Evolutionary conservation across 1,140 invertebrate species (phyloP).

Genomic region (Polypedilum pembai): DNA sequence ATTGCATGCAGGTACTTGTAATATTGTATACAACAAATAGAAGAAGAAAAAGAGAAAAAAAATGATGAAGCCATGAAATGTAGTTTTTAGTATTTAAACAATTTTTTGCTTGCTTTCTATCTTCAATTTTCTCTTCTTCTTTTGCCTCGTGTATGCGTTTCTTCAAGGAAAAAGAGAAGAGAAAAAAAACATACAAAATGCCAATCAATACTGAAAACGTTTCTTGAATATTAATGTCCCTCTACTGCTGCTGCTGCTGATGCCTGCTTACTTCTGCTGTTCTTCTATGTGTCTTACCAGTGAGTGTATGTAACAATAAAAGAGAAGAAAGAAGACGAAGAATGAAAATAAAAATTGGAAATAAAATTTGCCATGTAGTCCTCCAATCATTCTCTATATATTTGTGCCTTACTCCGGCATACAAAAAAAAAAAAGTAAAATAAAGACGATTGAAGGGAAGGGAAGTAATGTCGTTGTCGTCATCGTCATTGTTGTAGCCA

Average conservation of each 20-base stretch:
- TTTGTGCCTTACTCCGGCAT: background rate
- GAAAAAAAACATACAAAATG: slow-evolving; percentile 25
- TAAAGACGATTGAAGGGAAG: slow-evolving; percentile 3
- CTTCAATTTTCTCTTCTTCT: background rate
- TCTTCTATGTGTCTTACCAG: slow-evolving; percentile 19
- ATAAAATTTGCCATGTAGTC: slow-evolving; percentile 28
- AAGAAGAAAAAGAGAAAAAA: too few species aligned
- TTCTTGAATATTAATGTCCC: slow-evolving; percentile 23
- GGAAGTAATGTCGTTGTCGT: background rate
- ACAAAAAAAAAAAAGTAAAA: background rate
- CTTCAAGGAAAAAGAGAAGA: background rate
- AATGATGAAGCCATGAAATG: slow-evolving; percentile 22
- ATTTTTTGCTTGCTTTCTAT: slow-evolving; percentile 6
- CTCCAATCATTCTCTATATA: background rate
- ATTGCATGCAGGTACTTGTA: background rate
- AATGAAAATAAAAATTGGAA: slow-evolving; percentile 23
- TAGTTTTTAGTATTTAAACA: slow-evolving; percentile 28
- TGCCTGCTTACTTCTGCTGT: background rate
- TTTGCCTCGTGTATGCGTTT: background rate
- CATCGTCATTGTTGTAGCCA: slow-evolving; percentile 16
- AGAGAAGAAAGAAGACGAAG: background rate
- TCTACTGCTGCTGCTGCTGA: background rate
- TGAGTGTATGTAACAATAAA: background rate
- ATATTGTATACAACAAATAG: background rate
- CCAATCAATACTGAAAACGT: slow-evolving; percentile 24